phyloP scores from a whole-genome alignment of 2,888 invertebrate species.

The Protula sp. region DNA sequence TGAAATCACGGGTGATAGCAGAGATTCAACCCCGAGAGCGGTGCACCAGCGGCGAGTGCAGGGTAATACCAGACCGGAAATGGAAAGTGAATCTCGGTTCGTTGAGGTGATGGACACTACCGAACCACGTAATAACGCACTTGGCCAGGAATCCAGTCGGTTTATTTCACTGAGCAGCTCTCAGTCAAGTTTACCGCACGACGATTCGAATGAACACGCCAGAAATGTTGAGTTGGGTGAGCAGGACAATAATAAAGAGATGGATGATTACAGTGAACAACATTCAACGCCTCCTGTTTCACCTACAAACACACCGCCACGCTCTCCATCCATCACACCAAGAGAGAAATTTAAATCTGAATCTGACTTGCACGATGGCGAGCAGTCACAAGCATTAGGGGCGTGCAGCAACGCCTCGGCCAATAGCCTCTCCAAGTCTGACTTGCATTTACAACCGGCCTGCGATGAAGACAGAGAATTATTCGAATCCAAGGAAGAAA shows the following conservation, averaged over 20 bases:
- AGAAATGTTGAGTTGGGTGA: not conserved
- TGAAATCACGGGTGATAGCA: not conserved
- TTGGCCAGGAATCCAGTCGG: not conserved
- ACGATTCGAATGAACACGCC: not conserved
- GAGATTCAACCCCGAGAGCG: too few species aligned
- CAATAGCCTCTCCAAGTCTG: not conserved
- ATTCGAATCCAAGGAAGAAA: not conserved
- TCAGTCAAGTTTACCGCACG: not conserved
- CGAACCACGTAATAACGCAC: not conserved
- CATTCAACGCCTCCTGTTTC: not conserved
- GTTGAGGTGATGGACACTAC: not conserved
- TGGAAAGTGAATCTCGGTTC: not conserved
- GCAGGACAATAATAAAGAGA: not conserved
- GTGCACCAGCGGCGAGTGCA: too few species aligned
- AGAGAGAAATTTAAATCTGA: not conserved
- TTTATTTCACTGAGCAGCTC: not conserved
- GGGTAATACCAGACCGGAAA: not conserved
- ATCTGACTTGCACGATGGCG: not conserved
- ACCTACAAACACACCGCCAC: not conserved
- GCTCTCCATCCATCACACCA: not conserved
- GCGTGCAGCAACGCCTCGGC: not conserved
- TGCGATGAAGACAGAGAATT: not conserved
- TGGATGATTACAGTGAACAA: not conserved
- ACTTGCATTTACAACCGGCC: slow-evolving; percentile 1
- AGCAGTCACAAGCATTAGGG: not conserved